Evolutionary conservation across 2,888 invertebrate genomes (phyloP), one percentile per base, ranked within the genome.

Genomic region (Uloborus plumipes): DNA sequence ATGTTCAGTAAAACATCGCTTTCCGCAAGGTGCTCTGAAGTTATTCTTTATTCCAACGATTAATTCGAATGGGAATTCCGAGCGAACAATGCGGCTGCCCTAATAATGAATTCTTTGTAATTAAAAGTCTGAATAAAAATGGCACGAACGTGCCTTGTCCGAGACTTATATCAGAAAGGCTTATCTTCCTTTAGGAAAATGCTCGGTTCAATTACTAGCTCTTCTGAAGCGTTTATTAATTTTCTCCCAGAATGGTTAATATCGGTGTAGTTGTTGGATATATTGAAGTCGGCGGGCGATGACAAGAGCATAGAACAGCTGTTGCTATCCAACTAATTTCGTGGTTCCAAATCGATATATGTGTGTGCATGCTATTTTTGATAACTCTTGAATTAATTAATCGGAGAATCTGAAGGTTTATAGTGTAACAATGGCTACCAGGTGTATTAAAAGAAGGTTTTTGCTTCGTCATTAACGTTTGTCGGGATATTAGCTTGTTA

Each of bases 181-280:
- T 59, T 59, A 14, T 22, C 59, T 26, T 59, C 59, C n/a, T 15
- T 26, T 18, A 11, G 59, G n/a, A 55, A 55, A n/a, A 55, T 59
- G 62, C 39, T 31, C 62, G 4, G 65, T 70, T 70, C 69, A 70
- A 77, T 77, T 77, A 70, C 70, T 49, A 51, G 53, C 70, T 74
- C 31, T 53, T 69, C 62, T 70, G 31, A 39, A 67, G 70, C 70
- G 70, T 77, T 77, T 77, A 77, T 77, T 77, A 77, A 77, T 70
- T 77, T 77, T 66, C 77, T 77, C 39, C 69, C 15, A 22, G 64
- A 70, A 61, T 39, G 67, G 55, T 61, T 76, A 58, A 67, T 70
- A 77, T 64, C 61, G 65, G 49, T 50, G 39, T 31, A 31, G 31
- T 64, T n/a, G 26, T 31, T 18, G 18, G 55, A 55, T 18, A 20